Conservation (phyloP, 92 coral and sea anemone species). For the Paramuricea clavata region DNA sequence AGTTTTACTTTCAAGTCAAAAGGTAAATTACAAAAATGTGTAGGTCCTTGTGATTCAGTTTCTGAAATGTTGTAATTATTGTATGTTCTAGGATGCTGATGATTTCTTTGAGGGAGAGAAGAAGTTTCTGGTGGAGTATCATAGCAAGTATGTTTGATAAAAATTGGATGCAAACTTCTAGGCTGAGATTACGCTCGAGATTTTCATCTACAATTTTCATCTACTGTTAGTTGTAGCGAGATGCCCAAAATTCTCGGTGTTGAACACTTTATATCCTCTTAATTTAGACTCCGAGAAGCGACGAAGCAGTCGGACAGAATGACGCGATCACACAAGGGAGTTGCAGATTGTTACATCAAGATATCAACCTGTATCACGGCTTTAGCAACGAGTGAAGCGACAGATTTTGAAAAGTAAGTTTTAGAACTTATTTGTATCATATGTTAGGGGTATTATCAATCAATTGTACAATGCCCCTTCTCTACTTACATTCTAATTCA, state of each 20-base stretch:
- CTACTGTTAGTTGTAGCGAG: too few relatives aligned
- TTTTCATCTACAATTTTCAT: too few relatives aligned
- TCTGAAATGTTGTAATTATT: neutral
- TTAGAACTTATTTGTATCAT: too few relatives aligned
- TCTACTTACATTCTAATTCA: neutral
- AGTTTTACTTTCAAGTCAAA: constrained; percentile 88
- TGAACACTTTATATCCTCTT: neutral
- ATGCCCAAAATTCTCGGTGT: too few relatives aligned
- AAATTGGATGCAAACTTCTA: too few relatives aligned
- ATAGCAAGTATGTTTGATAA: constrained; percentile 81
- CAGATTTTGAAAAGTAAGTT: constrained; percentile 80
- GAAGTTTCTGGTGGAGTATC: constrained; percentile 95
- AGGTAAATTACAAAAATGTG: constrained; percentile 57
- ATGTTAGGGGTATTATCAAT: too few relatives aligned
- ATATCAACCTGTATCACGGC: constrained; percentile 88
- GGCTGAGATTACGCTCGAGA: too few relatives aligned
- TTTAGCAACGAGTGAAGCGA: constrained; percentile 97
- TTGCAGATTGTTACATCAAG: constrained; percentile 91
- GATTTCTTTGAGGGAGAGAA: constrained; percentile 97
- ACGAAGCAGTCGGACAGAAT: constrained; percentile 85
- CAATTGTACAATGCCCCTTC: too few relatives aligned
- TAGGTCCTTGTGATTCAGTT: neutral
- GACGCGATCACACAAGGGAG: constrained; percentile 89
- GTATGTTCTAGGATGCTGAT: constrained; percentile 79
- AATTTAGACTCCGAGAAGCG: constrained; percentile 81